phyloP scores from a whole-genome alignment of 2,888 invertebrate genomes.

The Diaphora mendica region DNA sequence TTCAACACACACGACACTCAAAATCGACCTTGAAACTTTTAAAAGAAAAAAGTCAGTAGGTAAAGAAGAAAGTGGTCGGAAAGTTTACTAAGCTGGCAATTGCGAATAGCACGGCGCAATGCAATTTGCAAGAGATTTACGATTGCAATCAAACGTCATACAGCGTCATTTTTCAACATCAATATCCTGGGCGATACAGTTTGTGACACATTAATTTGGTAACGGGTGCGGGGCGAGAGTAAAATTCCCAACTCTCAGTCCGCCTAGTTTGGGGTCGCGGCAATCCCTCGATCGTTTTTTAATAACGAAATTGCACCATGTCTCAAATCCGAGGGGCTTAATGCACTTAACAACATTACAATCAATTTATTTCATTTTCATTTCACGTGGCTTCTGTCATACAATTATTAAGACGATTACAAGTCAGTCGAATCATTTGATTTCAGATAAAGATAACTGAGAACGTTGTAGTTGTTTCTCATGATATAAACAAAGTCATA shows the following conservation, averaged over 20 bases:
- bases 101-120: slow-evolving; percentile 39
- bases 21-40: slow-evolving; percentile 40
- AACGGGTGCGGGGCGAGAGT: slow-evolving; percentile 57
- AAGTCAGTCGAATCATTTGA: slow-evolving; percentile 16
- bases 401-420: slow-evolving; percentile 35
- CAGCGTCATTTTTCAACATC: slow-evolving; percentile 72
- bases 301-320: slow-evolving; percentile 51
- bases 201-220: slow-evolving; percentile 74
- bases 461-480: background rate
- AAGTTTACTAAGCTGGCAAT: slow-evolving; percentile 44
- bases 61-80: slow-evolving; percentile 26
- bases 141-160: slow-evolving; percentile 69
- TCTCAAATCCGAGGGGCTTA: slow-evolving; percentile 33
- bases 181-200: slow-evolving; percentile 65
- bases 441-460: background rate
- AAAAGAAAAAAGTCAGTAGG: slow-evolving; percentile 26
- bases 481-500: slow-evolving; percentile 22
- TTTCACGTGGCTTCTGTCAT: slow-evolving; percentile 23
- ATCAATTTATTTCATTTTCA: slow-evolving; percentile 38
- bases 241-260: slow-evolving; percentile 24
- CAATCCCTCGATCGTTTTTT: slow-evolving; percentile 61
- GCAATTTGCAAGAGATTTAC: slow-evolving; percentile 62
- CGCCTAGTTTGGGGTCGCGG: slow-evolving; percentile 12
- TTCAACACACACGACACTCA: too few species aligned
- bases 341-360: slow-evolving; percentile 46